These are phyloP conservation scores for Pangasius krempfi DNA, from an alignment of 2,797 vertebrate genomes.

Conservation along the genomic window DNA sequence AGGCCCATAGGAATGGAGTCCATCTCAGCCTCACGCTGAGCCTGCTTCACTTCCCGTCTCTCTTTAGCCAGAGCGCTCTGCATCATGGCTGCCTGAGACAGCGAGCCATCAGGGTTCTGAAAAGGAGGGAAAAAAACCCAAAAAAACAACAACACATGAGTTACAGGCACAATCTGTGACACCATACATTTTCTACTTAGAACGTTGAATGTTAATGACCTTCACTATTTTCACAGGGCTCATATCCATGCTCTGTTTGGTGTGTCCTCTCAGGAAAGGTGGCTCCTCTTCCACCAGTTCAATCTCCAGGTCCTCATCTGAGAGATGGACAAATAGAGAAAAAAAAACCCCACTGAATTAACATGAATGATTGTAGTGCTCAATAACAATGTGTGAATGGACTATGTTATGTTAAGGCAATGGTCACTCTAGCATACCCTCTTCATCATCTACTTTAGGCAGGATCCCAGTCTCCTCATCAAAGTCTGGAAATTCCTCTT, in stretches of 20 bases:
- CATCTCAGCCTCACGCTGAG: conserved; percentile 97
- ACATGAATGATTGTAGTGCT: background rate
- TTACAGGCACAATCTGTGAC: background rate
- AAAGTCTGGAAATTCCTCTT: conserved; percentile 98
- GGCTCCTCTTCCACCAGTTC: conserved; percentile 97
- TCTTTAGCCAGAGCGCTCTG: conserved; percentile 97
- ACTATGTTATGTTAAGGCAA: background rate
- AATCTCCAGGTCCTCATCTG: conserved; percentile 97
- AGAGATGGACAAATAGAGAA: conserved; percentile 4
- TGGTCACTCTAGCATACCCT: conserved; percentile 75
- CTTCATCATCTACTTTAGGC: conserved; percentile 97
- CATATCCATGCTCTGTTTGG: conserved; percentile 99
- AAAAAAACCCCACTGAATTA: too few species aligned
- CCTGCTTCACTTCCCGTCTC: conserved; percentile 93
- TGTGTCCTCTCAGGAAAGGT: conserved; percentile 94
- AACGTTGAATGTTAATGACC: conserved; percentile 67
- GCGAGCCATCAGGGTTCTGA: conserved; percentile 95
- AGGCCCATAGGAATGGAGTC: conserved; percentile 99
- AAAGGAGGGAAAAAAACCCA: background rate
- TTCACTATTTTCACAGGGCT: conserved; percentile 99
- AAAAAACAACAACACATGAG: background rate
- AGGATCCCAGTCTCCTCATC: conserved; percentile 98
- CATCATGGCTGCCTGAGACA: conserved; percentile 99
- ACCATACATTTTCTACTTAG: background rate
- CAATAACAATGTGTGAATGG: background rate